These are phyloP conservation scores for Drosophila formosana DNA, from an alignment of 2,888 invertebrate species.

Conservation along the genomic window DNA sequence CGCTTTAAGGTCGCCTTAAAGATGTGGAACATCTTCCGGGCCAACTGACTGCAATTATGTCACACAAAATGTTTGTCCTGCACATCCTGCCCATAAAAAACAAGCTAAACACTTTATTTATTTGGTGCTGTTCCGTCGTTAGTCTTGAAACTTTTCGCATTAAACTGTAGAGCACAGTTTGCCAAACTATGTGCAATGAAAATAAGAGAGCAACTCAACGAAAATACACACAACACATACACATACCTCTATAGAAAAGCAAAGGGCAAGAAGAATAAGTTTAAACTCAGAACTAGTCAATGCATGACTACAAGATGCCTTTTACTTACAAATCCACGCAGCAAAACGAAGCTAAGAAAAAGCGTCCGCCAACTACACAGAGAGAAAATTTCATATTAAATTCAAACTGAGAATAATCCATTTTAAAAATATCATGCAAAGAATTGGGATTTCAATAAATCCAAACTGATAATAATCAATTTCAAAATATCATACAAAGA, in stretches of 20 bases:
- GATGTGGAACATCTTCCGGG: conserved; percentile 33
- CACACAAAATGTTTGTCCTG: conserved; percentile 53
- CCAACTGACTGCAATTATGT: conserved; percentile 62
- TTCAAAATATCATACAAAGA: too few species aligned
- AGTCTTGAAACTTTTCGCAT: conserved; percentile 74
- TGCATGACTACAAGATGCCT: conserved; percentile 1
- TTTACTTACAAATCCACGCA: background rate
- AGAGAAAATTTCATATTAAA: background rate
- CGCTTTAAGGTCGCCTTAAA: conserved; percentile 17
- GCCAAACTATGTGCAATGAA: conserved; percentile 72
- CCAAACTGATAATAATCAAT: background rate
- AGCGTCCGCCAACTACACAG: background rate
- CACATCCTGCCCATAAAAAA: conserved; percentile 58
- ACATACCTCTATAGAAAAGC: background rate
- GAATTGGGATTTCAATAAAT: too few species aligned
- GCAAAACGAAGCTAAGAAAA: background rate
- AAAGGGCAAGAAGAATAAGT: background rate
- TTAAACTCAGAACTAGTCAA: background rate
- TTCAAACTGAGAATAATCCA: background rate
- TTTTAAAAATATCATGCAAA: too few species aligned
- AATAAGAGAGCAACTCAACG: conserved; percentile 16
- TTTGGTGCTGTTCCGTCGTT: conserved; percentile 60
- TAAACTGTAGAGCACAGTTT: conserved; percentile 59
- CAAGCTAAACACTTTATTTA: conserved; percentile 75
- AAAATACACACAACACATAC: background rate